phyloP scores from a whole-genome alignment of 2,113 vertebrate genomes.

The Macrotis lagotis region DNA sequence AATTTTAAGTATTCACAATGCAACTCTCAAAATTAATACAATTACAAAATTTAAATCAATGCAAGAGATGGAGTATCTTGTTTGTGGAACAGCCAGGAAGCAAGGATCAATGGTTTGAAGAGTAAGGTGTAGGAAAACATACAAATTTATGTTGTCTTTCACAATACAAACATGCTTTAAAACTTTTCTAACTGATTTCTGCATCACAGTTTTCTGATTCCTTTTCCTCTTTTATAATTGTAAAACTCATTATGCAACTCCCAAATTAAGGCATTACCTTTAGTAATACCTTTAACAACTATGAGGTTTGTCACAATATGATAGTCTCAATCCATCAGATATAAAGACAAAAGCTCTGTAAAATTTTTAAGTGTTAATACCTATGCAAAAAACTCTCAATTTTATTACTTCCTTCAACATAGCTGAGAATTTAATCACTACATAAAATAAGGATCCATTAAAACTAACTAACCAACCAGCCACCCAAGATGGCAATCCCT shows the following conservation, averaged over 20 bases:
- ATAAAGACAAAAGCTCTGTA: background rate
- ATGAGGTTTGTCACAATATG: background rate
- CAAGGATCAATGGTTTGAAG: background rate
- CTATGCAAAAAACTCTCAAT: background rate
- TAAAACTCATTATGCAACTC: background rate
- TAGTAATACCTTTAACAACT: background rate
- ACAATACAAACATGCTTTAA: background rate
- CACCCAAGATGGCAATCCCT: background rate
- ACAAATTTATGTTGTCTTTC: background rate
- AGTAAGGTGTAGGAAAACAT: background rate
- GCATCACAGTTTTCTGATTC: background rate
- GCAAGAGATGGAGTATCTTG: background rate
- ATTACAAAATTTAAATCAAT: background rate
- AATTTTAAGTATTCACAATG: background rate
- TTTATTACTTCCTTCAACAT: background rate
- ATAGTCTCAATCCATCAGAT: background rate
- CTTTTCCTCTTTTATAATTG: background rate
- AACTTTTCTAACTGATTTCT: background rate
- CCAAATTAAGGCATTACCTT: background rate
- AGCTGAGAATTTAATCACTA: background rate
- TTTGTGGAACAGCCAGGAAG: background rate
- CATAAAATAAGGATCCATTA: background rate
- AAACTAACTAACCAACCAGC: background rate
- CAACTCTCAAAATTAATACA: background rate
- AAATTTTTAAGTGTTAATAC: background rate